phyloP scores from a whole-genome alignment of 2,797 vertebrate species.

The Allobates femoralis region DNA sequence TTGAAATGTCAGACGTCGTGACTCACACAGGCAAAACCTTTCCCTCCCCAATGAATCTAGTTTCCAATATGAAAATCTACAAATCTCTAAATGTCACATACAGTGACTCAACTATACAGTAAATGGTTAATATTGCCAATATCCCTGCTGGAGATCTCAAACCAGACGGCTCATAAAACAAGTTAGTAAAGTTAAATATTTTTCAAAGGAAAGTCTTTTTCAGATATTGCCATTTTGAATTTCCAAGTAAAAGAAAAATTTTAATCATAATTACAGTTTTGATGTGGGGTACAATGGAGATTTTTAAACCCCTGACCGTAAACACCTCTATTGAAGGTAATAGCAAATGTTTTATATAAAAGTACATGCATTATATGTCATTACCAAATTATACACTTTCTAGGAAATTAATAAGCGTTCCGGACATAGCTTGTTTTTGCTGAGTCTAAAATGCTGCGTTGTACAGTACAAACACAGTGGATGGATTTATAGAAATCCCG shows the following conservation, averaged over 20 bases:
- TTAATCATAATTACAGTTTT: neutral
- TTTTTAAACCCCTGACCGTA: too few species aligned
- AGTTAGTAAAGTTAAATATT: neutral
- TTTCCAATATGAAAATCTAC: constrained; percentile 29
- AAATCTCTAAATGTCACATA: constrained; percentile 37
- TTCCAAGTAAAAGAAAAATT: neutral
- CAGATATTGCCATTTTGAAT: neutral
- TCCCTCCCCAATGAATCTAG: constrained; percentile 26
- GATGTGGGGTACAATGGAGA: too few species aligned
- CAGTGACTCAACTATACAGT: constrained; percentile 25
- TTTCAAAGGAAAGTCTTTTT: neutral
- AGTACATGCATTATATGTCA: too few species aligned
- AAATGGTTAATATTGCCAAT: constrained; percentile 40
- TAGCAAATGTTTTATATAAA: too few species aligned
- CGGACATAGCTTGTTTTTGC: too few species aligned
- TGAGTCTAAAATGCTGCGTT: too few species aligned
- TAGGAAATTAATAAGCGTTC: too few species aligned
- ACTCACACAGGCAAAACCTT: constrained; percentile 15
- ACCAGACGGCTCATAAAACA: constrained; percentile 18
- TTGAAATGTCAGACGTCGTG: constrained; percentile 35
- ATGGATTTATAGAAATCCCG: too few species aligned
- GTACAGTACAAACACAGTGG: too few species aligned
- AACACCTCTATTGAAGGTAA: too few species aligned
- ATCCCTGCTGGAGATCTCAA: constrained; percentile 19
- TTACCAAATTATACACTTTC: too few species aligned